Evolutionary conservation across 2,797 vertebrate species (phyloP), one percentile per base, ranked within the genome.

Genomic region (Melanotaenia trifasciata): DNA sequence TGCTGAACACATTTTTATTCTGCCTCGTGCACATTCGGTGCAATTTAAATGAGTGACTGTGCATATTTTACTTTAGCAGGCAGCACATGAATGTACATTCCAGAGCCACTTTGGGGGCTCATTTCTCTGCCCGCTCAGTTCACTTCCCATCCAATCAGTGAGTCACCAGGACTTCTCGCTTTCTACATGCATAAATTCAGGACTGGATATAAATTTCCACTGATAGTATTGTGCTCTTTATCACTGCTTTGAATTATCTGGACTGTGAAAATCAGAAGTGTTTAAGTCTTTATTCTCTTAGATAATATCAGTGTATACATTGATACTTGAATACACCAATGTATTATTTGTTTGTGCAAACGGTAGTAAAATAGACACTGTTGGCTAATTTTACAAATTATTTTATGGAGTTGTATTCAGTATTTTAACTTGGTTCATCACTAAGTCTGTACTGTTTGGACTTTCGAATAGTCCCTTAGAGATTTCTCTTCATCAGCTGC

Each of bases 81-180:
- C 82, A 89, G 87, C 91, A 84, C 87, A 89, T 91, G 87, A 92
- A 91, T 90, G 87, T 93, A 89, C 57, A 76, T 90, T 90, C 61
- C 75, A 53, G 40, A 90, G 78, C 69, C 86, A 89, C 83, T 93
- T 88, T 72, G 56, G 58, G 63, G 70, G 67, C 66, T 76, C 74
- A 77, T 86, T 70, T 78, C 74, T 80, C 70, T 77, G 65, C 61
- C 51, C 11, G 67, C 76, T 86, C 70, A 78, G 68, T 80, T 85
- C 80, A 65, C 76, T 72, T 79, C 64, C 68, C 72, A 68, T 86
- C 66, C 69, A 83, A 80, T 85, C 70, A 86, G 53, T 36, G 26
- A 84, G 74, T 72, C 76, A 79, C 74, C 62, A 28, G 74, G 76
- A 75, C 78, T 66, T 71, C 65, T 88, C 56, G 35, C 56, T 67